A percentile compares a stretch with the other conserved stretches of the same genome.
These are phyloP conservation scores for Sparidentex hasta DNA, from an alignment of 2,797 vertebrate species.

Conservation along the genomic window DNA sequence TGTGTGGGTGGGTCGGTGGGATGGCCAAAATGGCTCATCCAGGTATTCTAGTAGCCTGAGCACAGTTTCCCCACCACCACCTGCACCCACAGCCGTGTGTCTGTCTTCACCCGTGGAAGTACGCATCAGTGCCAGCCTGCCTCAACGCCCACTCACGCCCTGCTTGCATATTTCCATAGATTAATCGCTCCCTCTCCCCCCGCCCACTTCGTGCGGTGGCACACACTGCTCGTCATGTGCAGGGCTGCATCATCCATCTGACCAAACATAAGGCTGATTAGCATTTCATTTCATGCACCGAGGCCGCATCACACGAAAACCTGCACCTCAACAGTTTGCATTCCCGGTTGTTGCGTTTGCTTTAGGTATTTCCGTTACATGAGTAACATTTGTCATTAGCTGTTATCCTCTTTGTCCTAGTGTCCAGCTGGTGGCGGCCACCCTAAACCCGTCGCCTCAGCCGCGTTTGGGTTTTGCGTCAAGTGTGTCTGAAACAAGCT, in stretches of 20 bases:
- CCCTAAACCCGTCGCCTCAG: slow-evolving; percentile 18
- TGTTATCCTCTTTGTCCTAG: slow-evolving; percentile 15
- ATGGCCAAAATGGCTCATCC: neutral
- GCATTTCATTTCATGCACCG: slow-evolving; percentile 24
- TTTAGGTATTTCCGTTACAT: slow-evolving; percentile 20
- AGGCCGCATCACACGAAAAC: neutral
- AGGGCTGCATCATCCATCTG: slow-evolving; percentile 58
- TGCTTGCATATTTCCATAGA: slow-evolving; percentile 51
- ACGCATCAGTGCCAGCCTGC: slow-evolving; percentile 61
- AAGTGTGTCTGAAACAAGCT: slow-evolving; percentile 30
- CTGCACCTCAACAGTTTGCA: neutral
- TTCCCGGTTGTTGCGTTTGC: neutral
- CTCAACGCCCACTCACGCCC: slow-evolving; percentile 53
- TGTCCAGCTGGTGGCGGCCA: slow-evolving; percentile 6
- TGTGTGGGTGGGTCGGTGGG: neutral
- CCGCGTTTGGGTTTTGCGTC: slow-evolving; percentile 31
- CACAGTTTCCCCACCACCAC: slow-evolving; percentile 10
- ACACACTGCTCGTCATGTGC: slow-evolving; percentile 61
- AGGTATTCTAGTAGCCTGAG: slow-evolving; percentile 29
- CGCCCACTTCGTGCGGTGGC: neutral
- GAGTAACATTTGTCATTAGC: slow-evolving; percentile 20
- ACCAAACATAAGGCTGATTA: slow-evolving; percentile 52
- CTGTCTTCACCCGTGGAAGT: slow-evolving; percentile 47
- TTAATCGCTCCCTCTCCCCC: slow-evolving; percentile 32
- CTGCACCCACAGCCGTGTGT: neutral